A percentile compares a stretch with the other conserved stretches of the same genome.
Conservation (phyloP, 1,140 invertebrate genomes). For the Macrotrachela quadricornifera region DNA sequence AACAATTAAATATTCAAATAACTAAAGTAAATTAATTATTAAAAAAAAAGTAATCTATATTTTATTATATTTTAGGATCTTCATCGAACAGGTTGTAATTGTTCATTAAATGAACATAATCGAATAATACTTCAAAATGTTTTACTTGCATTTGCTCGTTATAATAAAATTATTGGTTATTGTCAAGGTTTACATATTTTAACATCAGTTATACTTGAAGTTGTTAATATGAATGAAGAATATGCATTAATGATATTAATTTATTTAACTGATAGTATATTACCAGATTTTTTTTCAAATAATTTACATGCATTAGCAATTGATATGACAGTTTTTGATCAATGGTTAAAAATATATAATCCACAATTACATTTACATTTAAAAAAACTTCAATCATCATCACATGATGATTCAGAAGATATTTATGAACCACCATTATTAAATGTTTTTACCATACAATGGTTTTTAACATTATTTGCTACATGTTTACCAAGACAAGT, state of each 20-base stretch:
- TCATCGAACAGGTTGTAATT: constrained; percentile 59
- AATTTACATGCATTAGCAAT: constrained; percentile 73
- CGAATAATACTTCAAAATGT: constrained; percentile 75
- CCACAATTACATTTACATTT: too few relatives aligned
- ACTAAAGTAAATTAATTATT: constrained; percentile 41
- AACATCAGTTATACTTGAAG: constrained; percentile 75
- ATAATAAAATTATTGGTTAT: constrained; percentile 60
- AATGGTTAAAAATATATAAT: constrained; percentile 45
- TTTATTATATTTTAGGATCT: constrained; percentile 38
- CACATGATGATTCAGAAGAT: too few relatives aligned
- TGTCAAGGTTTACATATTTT: constrained; percentile 83
- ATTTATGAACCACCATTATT: constrained; percentile 74
- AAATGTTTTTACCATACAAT: constrained; percentile 97
- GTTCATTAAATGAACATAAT: constrained; percentile 70
- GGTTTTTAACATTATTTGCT: constrained; percentile 88
- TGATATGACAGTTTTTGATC: constrained; percentile 89
- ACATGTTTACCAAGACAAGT: constrained; percentile 75
- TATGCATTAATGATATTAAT: constrained; percentile 88
- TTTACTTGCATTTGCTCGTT: constrained; percentile 69
- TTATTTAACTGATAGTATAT: constrained; percentile 75
- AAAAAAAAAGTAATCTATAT: too few relatives aligned
- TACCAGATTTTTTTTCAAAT: constrained; percentile 82
- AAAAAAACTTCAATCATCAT: too few relatives aligned
- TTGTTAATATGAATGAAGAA: constrained; percentile 70
- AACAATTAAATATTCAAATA: constrained; percentile 79